Percentiles rank a stretch among this genome's conserved stretches.
Evolutionary conservation across 2,113 vertebrate genomes (phyloP).

Genomic region (Actenoides hombroni): DNA sequence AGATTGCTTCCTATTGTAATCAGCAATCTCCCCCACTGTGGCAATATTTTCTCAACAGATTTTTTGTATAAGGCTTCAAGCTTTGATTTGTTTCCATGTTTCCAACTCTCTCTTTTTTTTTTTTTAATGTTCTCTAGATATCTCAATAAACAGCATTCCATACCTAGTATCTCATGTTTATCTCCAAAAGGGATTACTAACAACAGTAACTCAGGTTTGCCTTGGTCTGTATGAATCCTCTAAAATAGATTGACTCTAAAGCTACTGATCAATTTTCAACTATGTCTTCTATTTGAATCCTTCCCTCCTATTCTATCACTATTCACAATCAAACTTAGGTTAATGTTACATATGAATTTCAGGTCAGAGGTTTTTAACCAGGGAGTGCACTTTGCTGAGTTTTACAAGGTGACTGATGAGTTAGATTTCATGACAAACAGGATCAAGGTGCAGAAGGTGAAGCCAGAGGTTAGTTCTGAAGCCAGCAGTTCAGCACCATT

Average conservation of each 20-base stretch:
- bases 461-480: not conserved
- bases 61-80: not conserved
- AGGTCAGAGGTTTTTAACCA: not conserved
- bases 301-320: not conserved
- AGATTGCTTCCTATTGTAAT: not conserved
- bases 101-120: not conserved
- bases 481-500: not conserved
- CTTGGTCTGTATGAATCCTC: not conserved
- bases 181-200: not conserved
- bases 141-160: not conserved
- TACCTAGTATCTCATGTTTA: not conserved
- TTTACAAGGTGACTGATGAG: not conserved
- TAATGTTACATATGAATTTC: not conserved
- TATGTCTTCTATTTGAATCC: not conserved
- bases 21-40: not conserved
- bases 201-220: not conserved
- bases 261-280: not conserved
- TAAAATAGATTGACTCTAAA: not conserved
- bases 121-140: not conserved
- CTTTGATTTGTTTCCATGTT: not conserved
- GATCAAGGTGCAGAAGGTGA: not conserved
- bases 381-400: not conserved
- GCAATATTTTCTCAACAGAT: not conserved
- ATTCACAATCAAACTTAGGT: accelerated
- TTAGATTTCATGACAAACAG: not conserved